Evolutionary conservation across 2,888 invertebrate species (phyloP).

Genomic region (Hyles lineata): DNA sequence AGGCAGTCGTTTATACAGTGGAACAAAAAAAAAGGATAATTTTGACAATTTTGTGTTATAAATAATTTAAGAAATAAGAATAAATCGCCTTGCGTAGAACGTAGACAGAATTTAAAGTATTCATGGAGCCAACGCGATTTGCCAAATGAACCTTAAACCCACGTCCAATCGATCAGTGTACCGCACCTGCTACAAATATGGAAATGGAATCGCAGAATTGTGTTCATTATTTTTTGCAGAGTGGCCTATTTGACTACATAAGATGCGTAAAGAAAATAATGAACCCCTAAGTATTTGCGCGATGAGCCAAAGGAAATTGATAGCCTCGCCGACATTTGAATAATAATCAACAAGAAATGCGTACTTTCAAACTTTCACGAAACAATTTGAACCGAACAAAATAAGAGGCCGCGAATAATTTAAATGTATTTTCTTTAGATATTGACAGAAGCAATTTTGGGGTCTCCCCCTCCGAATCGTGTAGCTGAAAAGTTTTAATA

Average conservation of each 20-base stretch:
- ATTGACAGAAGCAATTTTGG: constrained; percentile 8
- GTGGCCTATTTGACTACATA: constrained; percentile 39
- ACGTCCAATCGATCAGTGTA: constrained; percentile 15
- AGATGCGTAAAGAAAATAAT: constrained; percentile 39
- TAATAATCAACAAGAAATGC: constrained; percentile 26
- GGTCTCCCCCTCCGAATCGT: neutral
- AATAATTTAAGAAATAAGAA: neutral
- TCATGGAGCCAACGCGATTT: constrained; percentile 6
- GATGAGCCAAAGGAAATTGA: constrained; percentile 29
- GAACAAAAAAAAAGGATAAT: neutral
- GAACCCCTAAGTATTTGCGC: constrained; percentile 16
- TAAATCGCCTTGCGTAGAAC: neutral
- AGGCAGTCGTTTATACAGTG: too few relatives aligned
- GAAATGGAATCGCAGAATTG: constrained; percentile 35
- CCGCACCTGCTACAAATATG: constrained; percentile 28
- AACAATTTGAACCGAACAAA: constrained; percentile 10
- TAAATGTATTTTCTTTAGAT: constrained; percentile 16
- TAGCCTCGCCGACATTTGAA: constrained; percentile 23
- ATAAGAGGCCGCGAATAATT: neutral
- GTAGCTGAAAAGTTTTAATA: neutral
- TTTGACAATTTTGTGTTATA: neutral
- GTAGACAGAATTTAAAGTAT: constrained; percentile 16
- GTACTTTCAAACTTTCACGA: constrained; percentile 2
- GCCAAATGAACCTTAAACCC: constrained; percentile 2
- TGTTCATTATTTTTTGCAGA: constrained; percentile 36